Conservation (phyloP, 2,797 vertebrate species). For the Lophius americanus region DNA sequence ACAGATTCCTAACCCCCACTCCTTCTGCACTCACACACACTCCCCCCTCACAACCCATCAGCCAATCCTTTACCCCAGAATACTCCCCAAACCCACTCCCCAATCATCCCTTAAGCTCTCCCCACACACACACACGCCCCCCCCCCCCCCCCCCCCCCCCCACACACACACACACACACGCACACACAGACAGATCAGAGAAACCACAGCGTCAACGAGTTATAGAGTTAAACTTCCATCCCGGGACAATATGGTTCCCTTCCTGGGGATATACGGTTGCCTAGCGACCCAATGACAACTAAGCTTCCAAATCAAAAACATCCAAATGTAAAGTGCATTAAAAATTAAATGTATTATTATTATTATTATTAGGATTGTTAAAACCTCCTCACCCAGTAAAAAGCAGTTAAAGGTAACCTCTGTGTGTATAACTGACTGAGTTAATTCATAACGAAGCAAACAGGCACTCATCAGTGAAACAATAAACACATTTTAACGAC, state of each 20-base stretch:
- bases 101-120: slow-evolving; percentile 55
- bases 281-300: slow-evolving; percentile 63
- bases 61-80: slow-evolving; percentile 73
- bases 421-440: neutral
- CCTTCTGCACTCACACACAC: slow-evolving; percentile 27
- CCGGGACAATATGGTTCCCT: slow-evolving; percentile 71
- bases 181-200: slow-evolving; percentile 29
- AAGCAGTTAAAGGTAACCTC: neutral
- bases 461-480: no score
- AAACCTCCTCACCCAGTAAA: slow-evolving; percentile 9
- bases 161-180: slow-evolving; percentile 29
- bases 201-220: slow-evolving; percentile 25
- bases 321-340: no score
- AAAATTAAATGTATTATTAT: no score
- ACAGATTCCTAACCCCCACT: slow-evolving; percentile 74
- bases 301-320: slow-evolving; percentile 6
- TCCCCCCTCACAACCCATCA: slow-evolving; percentile 52
- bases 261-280: slow-evolving; percentile 68
- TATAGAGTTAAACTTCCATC: slow-evolving; percentile 59
- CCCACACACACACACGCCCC: slow-evolving; percentile 22
- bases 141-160: no score
- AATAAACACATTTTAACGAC: no score
- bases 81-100: slow-evolving; percentile 50
- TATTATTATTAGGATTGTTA: slow-evolving; percentile 11
- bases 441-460: no score